These are phyloP conservation scores for Bhutanitis thaidina DNA, from an alignment of 2,888 invertebrate species.

Conservation along the genomic window DNA sequence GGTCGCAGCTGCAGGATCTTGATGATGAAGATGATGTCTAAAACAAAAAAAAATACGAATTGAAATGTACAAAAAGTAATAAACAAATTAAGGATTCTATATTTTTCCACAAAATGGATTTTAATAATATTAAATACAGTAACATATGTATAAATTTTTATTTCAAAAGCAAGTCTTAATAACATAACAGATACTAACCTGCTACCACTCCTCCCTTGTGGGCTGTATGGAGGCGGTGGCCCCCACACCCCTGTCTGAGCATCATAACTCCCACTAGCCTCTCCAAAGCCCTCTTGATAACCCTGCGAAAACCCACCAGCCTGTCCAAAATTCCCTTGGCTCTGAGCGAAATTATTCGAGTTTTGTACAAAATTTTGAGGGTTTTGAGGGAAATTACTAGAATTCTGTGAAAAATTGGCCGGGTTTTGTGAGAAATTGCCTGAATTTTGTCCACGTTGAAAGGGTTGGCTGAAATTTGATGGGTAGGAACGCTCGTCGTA, in stretches of 20 bases:
- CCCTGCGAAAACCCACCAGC: slow-evolving; percentile 37
- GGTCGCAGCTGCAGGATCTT: slow-evolving; percentile 68
- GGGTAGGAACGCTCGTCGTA: slow-evolving; percentile 52
- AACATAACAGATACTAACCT: slow-evolving; percentile 32
- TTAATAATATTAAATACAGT: too few relatives aligned
- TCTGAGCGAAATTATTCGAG: slow-evolving; percentile 27
- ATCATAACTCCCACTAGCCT: slow-evolving; percentile 75
- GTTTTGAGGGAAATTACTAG: slow-evolving; percentile 27
- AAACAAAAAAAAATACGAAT: slow-evolving; percentile 15
- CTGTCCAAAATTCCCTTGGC: slow-evolving; percentile 34
- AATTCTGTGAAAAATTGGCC: slow-evolving; percentile 22
- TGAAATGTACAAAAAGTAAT: too few relatives aligned
- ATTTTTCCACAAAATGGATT: too few relatives aligned
- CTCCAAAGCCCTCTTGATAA: slow-evolving; percentile 78
- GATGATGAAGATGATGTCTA: slow-evolving; percentile 66
- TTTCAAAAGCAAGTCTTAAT: too few relatives aligned
- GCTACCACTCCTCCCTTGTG: slow-evolving; percentile 81
- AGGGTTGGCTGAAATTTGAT: slow-evolving; percentile 30
- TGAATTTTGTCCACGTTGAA: slow-evolving; percentile 27
- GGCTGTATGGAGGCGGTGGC: slow-evolving; percentile 93
- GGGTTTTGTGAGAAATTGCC: slow-evolving; percentile 22
- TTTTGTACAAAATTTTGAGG: slow-evolving; percentile 34
- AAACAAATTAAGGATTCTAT: too few relatives aligned
- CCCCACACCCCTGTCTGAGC: slow-evolving; percentile 86
- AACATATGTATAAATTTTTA: too few relatives aligned